These are phyloP conservation scores for Heterochromis multidens DNA, from an alignment of 2,113 vertebrate species.

Conservation along the genomic window DNA sequence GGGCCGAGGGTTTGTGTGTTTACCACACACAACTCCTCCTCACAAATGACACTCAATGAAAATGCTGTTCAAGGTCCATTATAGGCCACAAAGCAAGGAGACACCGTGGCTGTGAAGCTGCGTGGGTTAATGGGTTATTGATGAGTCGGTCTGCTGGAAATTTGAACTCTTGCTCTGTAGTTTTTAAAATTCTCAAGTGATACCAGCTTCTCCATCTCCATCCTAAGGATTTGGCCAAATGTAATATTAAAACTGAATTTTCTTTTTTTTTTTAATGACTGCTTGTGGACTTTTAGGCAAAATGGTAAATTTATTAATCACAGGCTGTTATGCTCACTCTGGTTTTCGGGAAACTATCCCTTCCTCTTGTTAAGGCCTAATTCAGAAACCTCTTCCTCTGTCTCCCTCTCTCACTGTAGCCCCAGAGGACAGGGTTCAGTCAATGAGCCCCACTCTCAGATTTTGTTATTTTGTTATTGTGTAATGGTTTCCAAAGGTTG, in stretches of 20 bases:
- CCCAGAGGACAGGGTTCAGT: conserved; percentile 28
- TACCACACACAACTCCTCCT: conserved; percentile 3
- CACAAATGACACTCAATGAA: conserved; percentile 2
- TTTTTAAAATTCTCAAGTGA: background rate
- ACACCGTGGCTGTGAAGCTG: background rate
- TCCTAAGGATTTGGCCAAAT: background rate
- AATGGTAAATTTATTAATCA: background rate
- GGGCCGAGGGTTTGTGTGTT: conserved; percentile 41
- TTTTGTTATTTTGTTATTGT: conserved; percentile 64
- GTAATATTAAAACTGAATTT: background rate
- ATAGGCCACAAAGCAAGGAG: background rate
- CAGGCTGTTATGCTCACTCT: background rate
- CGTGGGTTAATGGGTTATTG: background rate
- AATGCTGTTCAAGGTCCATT: background rate
- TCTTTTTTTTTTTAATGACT: rapidly evolving
- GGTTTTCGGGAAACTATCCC: background rate
- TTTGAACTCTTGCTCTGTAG: background rate
- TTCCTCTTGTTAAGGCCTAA: background rate
- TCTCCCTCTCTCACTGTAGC: background rate
- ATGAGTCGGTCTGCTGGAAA: background rate
- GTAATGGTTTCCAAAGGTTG: conserved; percentile 56
- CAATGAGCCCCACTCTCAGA: conserved; percentile 34
- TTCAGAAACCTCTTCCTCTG: background rate
- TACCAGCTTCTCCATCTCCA: background rate
- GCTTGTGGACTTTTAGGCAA: background rate